Base-by-base conservation (phyloP, 2,797 vertebrate species). In the Epinephelus coioides region DNA sequence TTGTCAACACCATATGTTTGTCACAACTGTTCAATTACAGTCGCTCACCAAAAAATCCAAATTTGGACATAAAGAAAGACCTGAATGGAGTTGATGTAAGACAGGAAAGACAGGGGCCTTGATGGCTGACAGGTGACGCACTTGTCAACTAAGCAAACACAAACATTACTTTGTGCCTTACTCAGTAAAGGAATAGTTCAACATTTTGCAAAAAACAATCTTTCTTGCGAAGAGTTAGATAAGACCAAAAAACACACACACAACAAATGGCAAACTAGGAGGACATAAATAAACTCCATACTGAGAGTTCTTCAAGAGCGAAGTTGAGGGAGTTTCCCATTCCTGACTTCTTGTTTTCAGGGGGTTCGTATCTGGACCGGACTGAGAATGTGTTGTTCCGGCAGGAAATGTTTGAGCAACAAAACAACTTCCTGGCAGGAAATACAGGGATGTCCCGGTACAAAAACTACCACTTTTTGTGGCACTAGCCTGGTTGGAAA, bases 1-100 rank as follows among this genome's bases (percentile, higher is more conserved):
- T 43, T 73, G 62, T 64, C 46, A 63, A 70, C 55, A 70, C 21
- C 21, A n/a, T 43, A 3, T 4, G 18, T 61, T 43, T 77, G 6
- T 59, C 19, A 15, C 46, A 1, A 27, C 53, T 78, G 30, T 23
- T 54, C 46, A 65, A 19, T 13, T 56, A 30, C 6, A 34, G 18
- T n/a, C 7, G 4, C 50, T 23, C 4, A 63, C 25, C 21, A 49
- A 56, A 60, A 50, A 57, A 55, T 44, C n/a, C 11, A 55, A 51
- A 34, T 54, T 27, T 66, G 21, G 25, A 19, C 25, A 65, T 27
- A 15, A 50, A 49, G 14, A 44, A 34, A 21, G 18, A 18, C 11
- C 57, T 51, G 30, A 19, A n/a, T 11, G 50, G 49, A 50, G 55
- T 30, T 17, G 0, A 68, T 18, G 5, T 50, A 5, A 56, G 44